Conservation (phyloP, 2,113 vertebrate genomes). For the Fulmarus glacialis region DNA sequence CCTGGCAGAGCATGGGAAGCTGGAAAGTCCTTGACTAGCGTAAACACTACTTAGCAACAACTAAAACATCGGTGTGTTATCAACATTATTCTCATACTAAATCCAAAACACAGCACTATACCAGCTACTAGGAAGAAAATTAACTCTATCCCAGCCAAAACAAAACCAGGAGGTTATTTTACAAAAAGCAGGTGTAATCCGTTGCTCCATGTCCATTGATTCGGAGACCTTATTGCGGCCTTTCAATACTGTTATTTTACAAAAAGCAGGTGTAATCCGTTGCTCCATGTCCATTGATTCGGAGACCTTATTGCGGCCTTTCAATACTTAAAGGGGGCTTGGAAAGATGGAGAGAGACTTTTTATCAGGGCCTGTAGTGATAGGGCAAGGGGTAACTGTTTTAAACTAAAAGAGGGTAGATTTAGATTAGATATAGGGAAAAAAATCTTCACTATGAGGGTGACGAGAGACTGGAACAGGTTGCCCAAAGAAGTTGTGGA, state of each 20-base stretch:
- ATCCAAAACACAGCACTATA: no score
- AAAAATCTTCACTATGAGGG: not conserved
- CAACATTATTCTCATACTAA: no score
- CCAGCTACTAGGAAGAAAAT: no score
- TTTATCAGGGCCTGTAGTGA: not conserved
- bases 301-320: fast-evolving
- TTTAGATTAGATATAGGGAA: not conserved
- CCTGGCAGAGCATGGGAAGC: no score
- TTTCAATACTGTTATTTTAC: not conserved
- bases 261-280: not conserved
- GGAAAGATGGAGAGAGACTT: no score
- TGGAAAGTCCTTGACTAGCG: no score
- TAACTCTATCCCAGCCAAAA: no score
- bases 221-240: fast-evolving
- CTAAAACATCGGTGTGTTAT: no score
- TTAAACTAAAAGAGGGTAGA: not conserved
- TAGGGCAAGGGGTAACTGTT: not conserved
- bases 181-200: not conserved
- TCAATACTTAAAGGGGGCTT: fast-evolving
- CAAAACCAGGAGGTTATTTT: not conserved
- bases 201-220: not conserved
- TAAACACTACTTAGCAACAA: no score
- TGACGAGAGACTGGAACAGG: fast-evolving
- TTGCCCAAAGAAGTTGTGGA: not conserved
- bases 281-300: not conserved